Conservation (phyloP, 2,888 invertebrate species). For the Parthenolecanium corni region DNA sequence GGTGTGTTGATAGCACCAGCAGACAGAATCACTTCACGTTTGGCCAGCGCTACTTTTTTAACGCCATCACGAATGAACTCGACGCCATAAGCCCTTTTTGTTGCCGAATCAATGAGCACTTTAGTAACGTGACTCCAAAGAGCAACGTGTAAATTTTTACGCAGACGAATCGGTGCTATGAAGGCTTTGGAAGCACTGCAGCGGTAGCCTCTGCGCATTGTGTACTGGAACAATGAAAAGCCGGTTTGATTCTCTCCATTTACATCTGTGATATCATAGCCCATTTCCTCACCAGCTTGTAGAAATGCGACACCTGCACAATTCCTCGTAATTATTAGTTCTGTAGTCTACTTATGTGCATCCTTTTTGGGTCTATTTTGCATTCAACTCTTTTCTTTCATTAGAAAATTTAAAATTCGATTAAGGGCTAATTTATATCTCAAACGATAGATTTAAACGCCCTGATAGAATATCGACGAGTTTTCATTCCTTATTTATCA, state of each 20-base stretch:
- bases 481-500: too few relatives aligned
- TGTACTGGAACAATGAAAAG: conserved; percentile 74
- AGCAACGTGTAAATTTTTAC: conserved; percentile 70
- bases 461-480: too few relatives aligned
- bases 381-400: too few relatives aligned
- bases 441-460: too few relatives aligned
- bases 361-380: too few relatives aligned
- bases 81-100: conserved; percentile 64
- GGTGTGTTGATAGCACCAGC: conserved; percentile 86
- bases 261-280: conserved; percentile 72
- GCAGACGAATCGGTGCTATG: conserved; percentile 59
- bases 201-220: conserved; percentile 71
- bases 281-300: conserved; percentile 85
- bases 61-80: conserved; percentile 60
- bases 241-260: conserved; percentile 81
- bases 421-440: too few relatives aligned
- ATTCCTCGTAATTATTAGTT: too few relatives aligned
- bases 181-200: conserved; percentile 80
- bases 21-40: conserved; percentile 68
- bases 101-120: conserved; percentile 57
- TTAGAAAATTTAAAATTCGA: too few relatives aligned
- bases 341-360: too few relatives aligned
- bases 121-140: conserved; percentile 68
- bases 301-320: conserved; percentile 56
- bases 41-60: conserved; percentile 53